Evolutionary conservation across 2,113 vertebrate genomes (phyloP).

Genomic region (Irena cyanogastra): DNA sequence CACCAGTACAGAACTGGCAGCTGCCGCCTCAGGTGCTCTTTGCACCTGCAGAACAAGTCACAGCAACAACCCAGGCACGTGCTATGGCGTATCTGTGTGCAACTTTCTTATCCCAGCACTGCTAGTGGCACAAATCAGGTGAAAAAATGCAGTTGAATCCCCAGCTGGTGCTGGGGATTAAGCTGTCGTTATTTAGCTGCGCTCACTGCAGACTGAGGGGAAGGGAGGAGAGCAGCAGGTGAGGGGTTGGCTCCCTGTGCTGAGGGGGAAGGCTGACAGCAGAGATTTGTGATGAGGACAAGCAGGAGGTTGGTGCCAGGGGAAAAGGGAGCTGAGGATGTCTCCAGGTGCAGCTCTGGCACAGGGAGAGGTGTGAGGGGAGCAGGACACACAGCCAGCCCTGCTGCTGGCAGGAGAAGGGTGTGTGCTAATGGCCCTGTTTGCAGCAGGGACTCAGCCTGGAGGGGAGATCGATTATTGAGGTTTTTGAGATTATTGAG

Average conservation of each 20-base stretch:
- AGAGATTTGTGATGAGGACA: background rate
- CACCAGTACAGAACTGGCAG: background rate
- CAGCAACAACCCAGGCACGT: background rate
- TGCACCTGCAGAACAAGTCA: background rate
- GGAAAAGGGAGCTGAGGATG: background rate
- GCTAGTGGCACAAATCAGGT: background rate
- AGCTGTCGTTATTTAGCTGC: no score
- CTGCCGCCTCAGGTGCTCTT: background rate
- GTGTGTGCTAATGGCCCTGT: no score
- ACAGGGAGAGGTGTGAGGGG: background rate
- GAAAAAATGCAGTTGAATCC: background rate
- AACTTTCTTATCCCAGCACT: background rate
- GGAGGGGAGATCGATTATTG: background rate
- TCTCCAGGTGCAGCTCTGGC: background rate
- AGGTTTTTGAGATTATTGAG: background rate
- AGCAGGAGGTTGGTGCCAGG: background rate
- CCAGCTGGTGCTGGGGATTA: slow-evolving; percentile 2
- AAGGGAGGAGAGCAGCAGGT: background rate
- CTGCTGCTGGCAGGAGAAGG: background rate
- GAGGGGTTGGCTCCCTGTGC: background rate
- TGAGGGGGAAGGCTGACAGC: background rate
- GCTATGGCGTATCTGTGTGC: background rate
- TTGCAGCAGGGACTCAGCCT: background rate
- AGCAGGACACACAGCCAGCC: background rate
- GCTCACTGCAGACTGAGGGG: background rate